Evolutionary conservation across 2,888 invertebrate species (phyloP).

Genomic region (Calameuta pallipes): DNA sequence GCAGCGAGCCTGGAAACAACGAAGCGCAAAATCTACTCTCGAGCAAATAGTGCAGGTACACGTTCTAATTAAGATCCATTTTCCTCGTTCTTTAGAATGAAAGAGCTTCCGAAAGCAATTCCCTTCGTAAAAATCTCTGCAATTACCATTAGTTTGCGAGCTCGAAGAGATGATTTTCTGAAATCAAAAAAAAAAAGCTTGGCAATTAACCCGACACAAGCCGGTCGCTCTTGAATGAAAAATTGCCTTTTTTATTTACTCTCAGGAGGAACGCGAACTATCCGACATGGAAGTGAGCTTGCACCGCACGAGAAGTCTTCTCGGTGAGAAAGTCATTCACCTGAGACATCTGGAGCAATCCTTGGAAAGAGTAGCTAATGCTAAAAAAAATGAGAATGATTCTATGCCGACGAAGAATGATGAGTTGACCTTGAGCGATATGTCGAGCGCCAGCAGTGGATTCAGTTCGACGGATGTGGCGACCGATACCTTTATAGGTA

Average conservation of each 20-base stretch:
- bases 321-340: conserved; percentile 86
- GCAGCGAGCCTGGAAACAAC: conserved; percentile 71
- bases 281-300: conserved; percentile 87
- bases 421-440: conserved; percentile 75
- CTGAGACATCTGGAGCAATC: conserved; percentile 84
- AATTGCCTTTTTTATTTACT: not conserved
- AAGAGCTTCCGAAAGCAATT: not conserved
- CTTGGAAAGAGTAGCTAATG: conserved; percentile 73
- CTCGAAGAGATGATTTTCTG: not conserved
- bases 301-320: conserved; percentile 81
- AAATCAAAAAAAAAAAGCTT: not conserved
- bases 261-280: conserved; percentile 82
- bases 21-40: conserved; percentile 68
- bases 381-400: conserved; percentile 56
- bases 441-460: conserved; percentile 73
- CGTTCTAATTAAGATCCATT: not conserved
- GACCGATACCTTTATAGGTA: conserved; percentile 68
- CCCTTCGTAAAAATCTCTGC: not conserved
- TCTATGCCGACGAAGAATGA: conserved; percentile 64
- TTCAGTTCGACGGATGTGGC: conserved; percentile 78
- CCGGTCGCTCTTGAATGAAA: not conserved
- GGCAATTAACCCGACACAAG: not conserved
- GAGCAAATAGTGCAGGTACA: conserved; percentile 70
- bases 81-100: not conserved
- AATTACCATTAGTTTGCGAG: not conserved